Evolutionary conservation across 2,113 vertebrate species (phyloP), one percentile per base, ranked within the genome.

Genomic region (Crotalus viridis): DNA sequence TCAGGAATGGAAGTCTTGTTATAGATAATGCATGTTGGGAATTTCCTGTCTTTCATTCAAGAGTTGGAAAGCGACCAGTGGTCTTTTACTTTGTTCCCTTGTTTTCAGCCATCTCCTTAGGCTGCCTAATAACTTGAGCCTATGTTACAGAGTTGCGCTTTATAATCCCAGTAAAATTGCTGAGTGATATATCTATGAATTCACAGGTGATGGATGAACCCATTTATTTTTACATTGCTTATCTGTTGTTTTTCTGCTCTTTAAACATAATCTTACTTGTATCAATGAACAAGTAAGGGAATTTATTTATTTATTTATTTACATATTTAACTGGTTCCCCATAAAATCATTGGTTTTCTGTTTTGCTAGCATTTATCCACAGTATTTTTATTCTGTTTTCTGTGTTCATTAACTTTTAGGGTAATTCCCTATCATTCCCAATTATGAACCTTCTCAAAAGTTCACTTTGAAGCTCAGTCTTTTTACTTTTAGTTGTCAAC

Each of bases 401-500:
- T 95, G 92, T 95, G 95, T 95, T 86, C 93, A 74, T 69, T 59
- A 81, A 13, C 2, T 89, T 94, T 94, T 96, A 87, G 93, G 26
- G 94, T 95, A 94, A 57, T 88, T 0, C 94, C 94, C 91, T 95
- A 12, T 92, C 94, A 95, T 96, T 89, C 92, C 88, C 94, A 93
- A 86, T 95, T 5, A 93, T 94, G 93, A 94, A 93, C 96, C 96
- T 95, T 96, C 96, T 96, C 95, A 97, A 97, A 97, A 97, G 97
- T 96, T 96, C 96, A 96, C 96, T 97, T 98, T 98, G 97, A 98
- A 98, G 98, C 98, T 99, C 97, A 98, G 98, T 99, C 96, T 99
- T 98, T 98, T 98, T 98, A 98, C 97, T 99, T 98, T 99, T 99
- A 99, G 99, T 99, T 99, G 98, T 98, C 98, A 98, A 99, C 98